These are phyloP conservation scores for Augochlorella aurata DNA, from an alignment of 2,888 invertebrate species.

Conservation along the genomic window DNA sequence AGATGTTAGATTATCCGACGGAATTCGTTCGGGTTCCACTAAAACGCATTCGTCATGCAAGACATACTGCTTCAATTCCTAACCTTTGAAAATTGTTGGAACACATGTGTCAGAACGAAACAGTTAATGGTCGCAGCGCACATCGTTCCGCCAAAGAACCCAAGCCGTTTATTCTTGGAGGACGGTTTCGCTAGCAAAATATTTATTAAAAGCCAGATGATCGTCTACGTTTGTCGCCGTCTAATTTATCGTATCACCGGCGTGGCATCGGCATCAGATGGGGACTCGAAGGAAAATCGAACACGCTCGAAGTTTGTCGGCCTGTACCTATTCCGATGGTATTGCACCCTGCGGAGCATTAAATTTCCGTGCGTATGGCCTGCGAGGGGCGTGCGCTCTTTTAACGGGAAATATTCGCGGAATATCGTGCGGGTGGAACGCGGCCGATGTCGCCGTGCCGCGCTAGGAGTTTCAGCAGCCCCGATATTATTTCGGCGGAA, in stretches of 20 bases:
- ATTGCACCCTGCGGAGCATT: slow-evolving; percentile 41
- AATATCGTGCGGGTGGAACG: slow-evolving; percentile 12
- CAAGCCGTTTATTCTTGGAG: neutral
- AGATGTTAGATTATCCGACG: too few relatives aligned
- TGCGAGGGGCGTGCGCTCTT: slow-evolving; percentile 22
- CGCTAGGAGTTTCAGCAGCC: slow-evolving; percentile 4
- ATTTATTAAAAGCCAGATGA: slow-evolving; percentile 28
- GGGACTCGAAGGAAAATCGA: slow-evolving; percentile 18
- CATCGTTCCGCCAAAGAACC: neutral
- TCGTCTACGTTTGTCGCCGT: slow-evolving; percentile 31
- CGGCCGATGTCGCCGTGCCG: neutral
- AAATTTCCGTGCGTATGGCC: slow-evolving; percentile 38
- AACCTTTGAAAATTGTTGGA: neutral
- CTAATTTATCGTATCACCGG: slow-evolving; percentile 36
- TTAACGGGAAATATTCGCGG: slow-evolving; percentile 24
- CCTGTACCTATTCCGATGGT: neutral
- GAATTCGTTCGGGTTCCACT: too few relatives aligned
- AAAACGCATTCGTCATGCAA: too few relatives aligned
- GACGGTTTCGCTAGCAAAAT: slow-evolving; percentile 4
- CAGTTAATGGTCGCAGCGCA: neutral
- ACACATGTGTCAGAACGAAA: neutral
- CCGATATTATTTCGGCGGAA: slow-evolving; percentile 15
- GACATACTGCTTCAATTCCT: neutral
- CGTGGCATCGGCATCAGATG: neutral
- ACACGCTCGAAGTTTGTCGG: slow-evolving; percentile 31